Conservation (phyloP, 2,888 invertebrate species). For the Venusia cambrica region DNA sequence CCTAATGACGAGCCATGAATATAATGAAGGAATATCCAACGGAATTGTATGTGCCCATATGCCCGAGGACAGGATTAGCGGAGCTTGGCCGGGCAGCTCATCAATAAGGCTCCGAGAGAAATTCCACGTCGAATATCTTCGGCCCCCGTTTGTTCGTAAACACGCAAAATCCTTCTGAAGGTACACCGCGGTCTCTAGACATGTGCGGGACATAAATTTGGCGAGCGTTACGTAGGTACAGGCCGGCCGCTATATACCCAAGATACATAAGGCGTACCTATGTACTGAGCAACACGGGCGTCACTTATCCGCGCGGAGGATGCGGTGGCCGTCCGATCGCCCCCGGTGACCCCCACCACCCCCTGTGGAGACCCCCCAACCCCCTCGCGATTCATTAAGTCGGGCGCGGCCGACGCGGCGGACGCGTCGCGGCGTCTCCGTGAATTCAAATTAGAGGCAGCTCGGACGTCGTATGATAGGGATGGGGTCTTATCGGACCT, state of each 20-base stretch:
- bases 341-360: slow-evolving; percentile 46
- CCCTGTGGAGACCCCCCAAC: slow-evolving; percentile 47
- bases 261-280: slow-evolving; percentile 73
- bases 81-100: slow-evolving; percentile 47
- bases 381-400: slow-evolving; percentile 78
- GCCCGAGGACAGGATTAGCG: slow-evolving; percentile 43
- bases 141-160: slow-evolving; percentile 68
- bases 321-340: slow-evolving; percentile 77
- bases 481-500: slow-evolving; percentile 37
- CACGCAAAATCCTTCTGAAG: slow-evolving; percentile 80
- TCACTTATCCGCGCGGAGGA: slow-evolving; percentile 81
- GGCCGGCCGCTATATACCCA: slow-evolving; percentile 72
- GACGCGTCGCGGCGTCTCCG: slow-evolving; percentile 80
- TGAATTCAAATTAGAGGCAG: slow-evolving; percentile 80
- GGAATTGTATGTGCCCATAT: slow-evolving; percentile 26
- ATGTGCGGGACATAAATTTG: slow-evolving; percentile 81
- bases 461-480: slow-evolving; percentile 74
- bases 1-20: slow-evolving; percentile 26
- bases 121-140: slow-evolving; percentile 75
- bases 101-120: slow-evolving; percentile 72
- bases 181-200: slow-evolving; percentile 79
- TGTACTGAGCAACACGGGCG: slow-evolving; percentile 74
- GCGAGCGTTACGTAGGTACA: slow-evolving; percentile 76
- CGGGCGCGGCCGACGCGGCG: slow-evolving; percentile 79
- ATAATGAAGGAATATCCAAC: slow-evolving; percentile 29